A percentile compares a stretch with the other conserved stretches of the same genome.
phyloP scores from a whole-genome alignment of 2,888 invertebrate genomes.

The Mongoloraphidia duomilia region DNA sequence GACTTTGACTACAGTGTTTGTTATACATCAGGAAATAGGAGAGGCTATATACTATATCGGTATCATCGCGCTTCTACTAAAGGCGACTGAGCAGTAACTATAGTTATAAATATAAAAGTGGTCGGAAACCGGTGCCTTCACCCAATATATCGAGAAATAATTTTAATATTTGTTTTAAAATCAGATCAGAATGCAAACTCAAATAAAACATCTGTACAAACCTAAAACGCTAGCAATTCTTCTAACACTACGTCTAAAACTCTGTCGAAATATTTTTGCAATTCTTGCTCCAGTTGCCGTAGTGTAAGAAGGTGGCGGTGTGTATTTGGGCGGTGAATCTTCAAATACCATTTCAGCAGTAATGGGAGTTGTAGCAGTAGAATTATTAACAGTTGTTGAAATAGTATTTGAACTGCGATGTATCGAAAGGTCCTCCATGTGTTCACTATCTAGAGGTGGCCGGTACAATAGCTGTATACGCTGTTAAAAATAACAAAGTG shows the following conservation, averaged over 20 bases:
- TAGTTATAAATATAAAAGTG: too few species aligned
- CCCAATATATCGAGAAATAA: too few species aligned
- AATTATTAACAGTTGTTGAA: constrained; percentile 18
- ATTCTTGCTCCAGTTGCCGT: constrained; percentile 80
- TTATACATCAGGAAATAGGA: too few species aligned
- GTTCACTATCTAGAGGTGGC: constrained; percentile 44
- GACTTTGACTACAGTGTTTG: too few species aligned
- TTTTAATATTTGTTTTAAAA: too few species aligned
- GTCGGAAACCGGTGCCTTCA: too few species aligned
- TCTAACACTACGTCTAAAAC: constrained; percentile 63
- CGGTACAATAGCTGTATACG: constrained; percentile 73
- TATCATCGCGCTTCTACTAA: too few species aligned
- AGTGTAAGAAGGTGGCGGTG: constrained; percentile 84
- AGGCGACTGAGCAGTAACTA: too few species aligned
- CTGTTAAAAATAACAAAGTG: constrained; percentile 32
- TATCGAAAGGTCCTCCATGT: constrained; percentile 29
- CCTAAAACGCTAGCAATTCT: constrained; percentile 42
- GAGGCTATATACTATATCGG: too few species aligned
- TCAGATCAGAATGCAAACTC: too few species aligned
- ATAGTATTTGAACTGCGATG: constrained; percentile 19
- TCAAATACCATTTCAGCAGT: constrained; percentile 30
- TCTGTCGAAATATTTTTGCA: constrained; percentile 58
- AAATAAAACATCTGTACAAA: too few species aligned
- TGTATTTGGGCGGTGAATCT: constrained; percentile 86
- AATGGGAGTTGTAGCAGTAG: constrained; percentile 14